These are phyloP conservation scores for Coleophora flavipennella DNA, from an alignment of 2,888 invertebrate genomes.

Conservation along the genomic window DNA sequence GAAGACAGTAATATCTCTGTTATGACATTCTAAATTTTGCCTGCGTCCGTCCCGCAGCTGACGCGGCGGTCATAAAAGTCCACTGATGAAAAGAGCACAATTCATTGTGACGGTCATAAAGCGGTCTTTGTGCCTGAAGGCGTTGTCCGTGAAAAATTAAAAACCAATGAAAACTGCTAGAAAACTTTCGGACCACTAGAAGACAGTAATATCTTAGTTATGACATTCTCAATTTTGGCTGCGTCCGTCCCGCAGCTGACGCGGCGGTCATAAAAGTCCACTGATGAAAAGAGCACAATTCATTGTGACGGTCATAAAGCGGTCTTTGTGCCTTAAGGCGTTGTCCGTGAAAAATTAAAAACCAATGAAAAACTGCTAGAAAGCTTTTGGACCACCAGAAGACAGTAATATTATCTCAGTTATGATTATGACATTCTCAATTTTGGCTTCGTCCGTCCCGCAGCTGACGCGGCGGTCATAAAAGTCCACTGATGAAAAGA, in stretches of 20 bases:
- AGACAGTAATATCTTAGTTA: conserved; percentile 30
- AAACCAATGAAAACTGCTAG: conserved; percentile 55
- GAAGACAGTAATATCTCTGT: conserved; percentile 26
- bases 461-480: conserved; percentile 60
- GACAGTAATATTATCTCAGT: conserved; percentile 32
- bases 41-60: conserved; percentile 46
- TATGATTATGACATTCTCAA: conserved; percentile 52
- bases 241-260: conserved; percentile 57
- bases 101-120: conserved; percentile 65
- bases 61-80: conserved; percentile 60
- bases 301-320: conserved; percentile 64
- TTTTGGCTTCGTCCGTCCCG: conserved; percentile 41
- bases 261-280: conserved; percentile 57
- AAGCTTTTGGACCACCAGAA: conserved; percentile 25
- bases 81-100: conserved; percentile 66
- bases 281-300: conserved; percentile 67
- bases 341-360: conserved; percentile 63
- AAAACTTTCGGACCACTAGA: conserved; percentile 25
- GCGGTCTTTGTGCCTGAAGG: conserved; percentile 57
- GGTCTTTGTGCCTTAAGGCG: conserved; percentile 53
- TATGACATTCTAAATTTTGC: conserved; percentile 62
- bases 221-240: conserved; percentile 61
- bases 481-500: conserved; percentile 65
- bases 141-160: conserved; percentile 58
- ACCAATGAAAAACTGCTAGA: conserved; percentile 39